Evolutionary conservation across 2,888 invertebrate genomes (phyloP), one percentile per base, ranked within the genome.

Genomic region (Selenia dentaria): DNA sequence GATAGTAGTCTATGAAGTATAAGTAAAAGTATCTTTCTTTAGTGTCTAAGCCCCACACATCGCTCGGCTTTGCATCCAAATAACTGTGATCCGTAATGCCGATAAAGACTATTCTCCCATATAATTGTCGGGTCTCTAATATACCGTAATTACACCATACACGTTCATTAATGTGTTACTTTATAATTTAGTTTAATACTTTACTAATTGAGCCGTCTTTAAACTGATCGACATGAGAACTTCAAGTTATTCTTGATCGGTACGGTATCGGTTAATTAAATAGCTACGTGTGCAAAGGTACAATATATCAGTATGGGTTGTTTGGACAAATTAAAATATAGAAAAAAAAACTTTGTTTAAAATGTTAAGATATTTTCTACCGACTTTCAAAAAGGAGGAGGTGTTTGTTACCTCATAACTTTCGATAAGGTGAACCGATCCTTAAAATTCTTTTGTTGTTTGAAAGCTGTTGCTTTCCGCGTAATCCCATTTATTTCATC

Each of bases 111-210:
- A 32, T 20, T 33, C 40, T 22, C 20, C 35, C 13, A 40, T 31
- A 42, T 48, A 48, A 48, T 48, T 42, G 47, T 37, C 48, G 41
- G 47, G 51, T 34, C 44, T 44, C 35, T 66, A 67, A 68, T 68
- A 64, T 59, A 49, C 60, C 58, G 51, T 74, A 74, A 74, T 74
- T 73, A 72, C 51, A 67, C 25, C 43, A 54, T 47, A 64, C 64
- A 52, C 55, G 53, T 50, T 69, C 63, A 70, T 73, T 73, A 72
- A 72, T 66, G 62, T 59, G 61, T 68, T 68, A 65, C 68, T 60
- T 62, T 62, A 64, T 72, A 71, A 74, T 72, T 70, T 69, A 58
- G 57, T 49, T 61, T 64, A 65, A 66, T 70, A 66, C 57, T 33
- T 31, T 36, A 54, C 64, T 70, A 66, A 73, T 72, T 63, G 71